Evolutionary conservation across 2,797 vertebrate genomes (phyloP).

Genomic region (Potorous gilbertii): DNA sequence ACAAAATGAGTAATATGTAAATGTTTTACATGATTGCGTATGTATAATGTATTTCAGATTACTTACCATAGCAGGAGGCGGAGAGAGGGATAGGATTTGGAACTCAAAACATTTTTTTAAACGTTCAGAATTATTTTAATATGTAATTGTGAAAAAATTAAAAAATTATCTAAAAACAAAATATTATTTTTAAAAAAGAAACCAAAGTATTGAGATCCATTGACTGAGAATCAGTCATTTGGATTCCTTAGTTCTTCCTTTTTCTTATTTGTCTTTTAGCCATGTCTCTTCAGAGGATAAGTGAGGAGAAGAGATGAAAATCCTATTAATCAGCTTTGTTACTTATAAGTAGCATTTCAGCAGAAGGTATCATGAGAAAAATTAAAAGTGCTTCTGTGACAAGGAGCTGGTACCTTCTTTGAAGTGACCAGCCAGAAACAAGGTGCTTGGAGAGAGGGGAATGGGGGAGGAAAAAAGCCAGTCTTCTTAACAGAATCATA

Average conservation of each 20-base stretch:
- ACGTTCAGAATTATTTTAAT: too few relatives aligned
- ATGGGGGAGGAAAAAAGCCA: background rate
- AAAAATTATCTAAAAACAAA: background rate
- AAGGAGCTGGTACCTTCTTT: background rate
- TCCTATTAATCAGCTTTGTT: background rate
- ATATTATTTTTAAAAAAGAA: background rate
- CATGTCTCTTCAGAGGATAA: background rate
- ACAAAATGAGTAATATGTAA: too few relatives aligned
- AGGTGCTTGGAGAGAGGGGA: background rate
- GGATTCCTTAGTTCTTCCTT: background rate
- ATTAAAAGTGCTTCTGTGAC: background rate
- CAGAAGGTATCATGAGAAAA: background rate
- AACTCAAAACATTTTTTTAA: too few relatives aligned
- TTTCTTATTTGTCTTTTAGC: background rate
- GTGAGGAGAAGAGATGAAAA: background rate
- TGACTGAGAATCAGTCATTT: background rate
- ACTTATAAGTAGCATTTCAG: background rate
- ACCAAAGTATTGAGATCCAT: background rate
- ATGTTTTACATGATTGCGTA: too few relatives aligned
- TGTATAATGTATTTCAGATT: too few relatives aligned
- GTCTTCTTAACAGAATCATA: background rate
- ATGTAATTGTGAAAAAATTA: too few relatives aligned
- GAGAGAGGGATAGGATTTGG: too few relatives aligned
- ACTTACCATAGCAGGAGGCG: too few relatives aligned
- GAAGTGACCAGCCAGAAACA: background rate